A percentile compares a stretch with the other conserved stretches of the same genome.
Conservation (phyloP, 2,113 vertebrate species). For the Cavia porcellus region DNA sequence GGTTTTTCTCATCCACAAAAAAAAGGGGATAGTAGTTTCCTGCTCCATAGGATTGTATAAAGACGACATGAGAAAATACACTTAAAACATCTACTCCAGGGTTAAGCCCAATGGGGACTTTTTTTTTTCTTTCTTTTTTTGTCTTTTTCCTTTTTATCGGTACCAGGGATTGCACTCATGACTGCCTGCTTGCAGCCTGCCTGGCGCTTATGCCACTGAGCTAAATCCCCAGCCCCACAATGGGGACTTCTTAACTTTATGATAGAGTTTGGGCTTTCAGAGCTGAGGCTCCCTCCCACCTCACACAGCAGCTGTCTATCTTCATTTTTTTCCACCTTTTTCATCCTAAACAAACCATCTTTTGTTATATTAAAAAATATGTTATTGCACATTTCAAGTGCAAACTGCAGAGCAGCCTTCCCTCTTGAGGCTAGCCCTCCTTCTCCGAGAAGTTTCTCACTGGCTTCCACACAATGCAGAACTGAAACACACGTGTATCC, state of each 20-base stretch:
- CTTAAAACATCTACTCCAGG: background rate
- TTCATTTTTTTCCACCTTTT: too few relatives aligned
- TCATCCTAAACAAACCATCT: too few relatives aligned
- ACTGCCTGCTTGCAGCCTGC: too few relatives aligned
- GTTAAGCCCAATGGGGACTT: background rate
- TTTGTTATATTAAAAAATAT: background rate
- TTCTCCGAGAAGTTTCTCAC: background rate
- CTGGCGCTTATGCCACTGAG: too few relatives aligned
- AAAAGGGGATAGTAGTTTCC: background rate
- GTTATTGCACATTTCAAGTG: background rate
- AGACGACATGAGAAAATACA: background rate
- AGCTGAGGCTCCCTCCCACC: too few relatives aligned
- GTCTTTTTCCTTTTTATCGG: too few relatives aligned
- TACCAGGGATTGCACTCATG: too few relatives aligned
- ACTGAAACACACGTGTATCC: background rate
- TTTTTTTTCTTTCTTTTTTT: too few relatives aligned
- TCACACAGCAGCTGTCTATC: too few relatives aligned
- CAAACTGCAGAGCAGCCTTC: background rate
- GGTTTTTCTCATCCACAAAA: background rate
- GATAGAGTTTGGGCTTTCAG: too few relatives aligned
- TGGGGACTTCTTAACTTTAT: background rate
- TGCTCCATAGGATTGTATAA: background rate
- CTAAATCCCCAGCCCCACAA: too few relatives aligned
- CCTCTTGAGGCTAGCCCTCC: background rate
- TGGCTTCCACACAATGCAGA: background rate